Base-by-base conservation (phyloP, 2,113 vertebrate species). In the Noturus placidus region DNA sequence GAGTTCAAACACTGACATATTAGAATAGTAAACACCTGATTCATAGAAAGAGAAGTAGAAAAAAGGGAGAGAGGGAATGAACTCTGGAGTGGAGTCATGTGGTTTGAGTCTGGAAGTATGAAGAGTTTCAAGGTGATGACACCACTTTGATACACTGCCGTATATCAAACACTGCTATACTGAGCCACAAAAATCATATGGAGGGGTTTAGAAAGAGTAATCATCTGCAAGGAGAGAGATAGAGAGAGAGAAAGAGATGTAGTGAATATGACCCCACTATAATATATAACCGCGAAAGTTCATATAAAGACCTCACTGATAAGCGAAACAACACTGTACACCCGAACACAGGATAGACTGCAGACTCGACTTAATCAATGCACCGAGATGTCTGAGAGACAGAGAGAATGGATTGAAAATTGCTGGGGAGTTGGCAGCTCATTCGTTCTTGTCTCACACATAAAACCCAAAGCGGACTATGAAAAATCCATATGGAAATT, bases 381-480 rank as follows among this genome's bases (percentile, higher is more conserved):
- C 59, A 61, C 4, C 61, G 15, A 67, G 27, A 30, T 83, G 63
- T 61, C 61, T 67, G 14, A 46, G 57, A 82, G 33, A 38, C 22
- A 5, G 54, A 46, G 74, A 70, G 20, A 79, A 67, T 72, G 83
- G 78, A 70, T 79, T 80, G 78, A 35, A 74, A 81, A 88, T 67
- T 35, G 65, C 61, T 85, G 42, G 25, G 7, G 0, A 67, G 82
- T 50, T 83, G 82, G 35, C 82, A 83, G 82, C 61, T 83, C 82
- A 83, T 83, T 83, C 27, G 15, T 83, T 67, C 27, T 67, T 67
- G 82, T 67, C 82, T 67, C 15, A 67, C 82, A 83, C 82, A 83
- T 46, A 63, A 54, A 85, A 86, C 79, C 80, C 85, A 82, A 87
- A 70, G 83, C 78, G 25, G 9, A 11, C 9, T 46, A 57, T 56